phyloP scores from a whole-genome alignment of 2,113 vertebrate species.

The Gorsachius goisagi region DNA sequence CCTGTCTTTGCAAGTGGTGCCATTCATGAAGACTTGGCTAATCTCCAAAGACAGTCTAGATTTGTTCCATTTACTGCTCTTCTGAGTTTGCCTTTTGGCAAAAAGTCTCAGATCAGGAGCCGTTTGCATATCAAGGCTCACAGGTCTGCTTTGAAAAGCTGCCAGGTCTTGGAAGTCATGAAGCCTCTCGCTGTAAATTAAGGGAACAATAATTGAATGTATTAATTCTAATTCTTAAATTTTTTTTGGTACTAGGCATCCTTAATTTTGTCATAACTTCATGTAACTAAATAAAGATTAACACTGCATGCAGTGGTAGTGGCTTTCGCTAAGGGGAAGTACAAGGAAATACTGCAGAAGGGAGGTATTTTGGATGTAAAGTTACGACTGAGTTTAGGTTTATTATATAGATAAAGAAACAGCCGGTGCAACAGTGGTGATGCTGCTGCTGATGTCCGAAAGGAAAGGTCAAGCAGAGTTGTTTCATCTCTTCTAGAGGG shows the following conservation, averaged over 20 bases:
- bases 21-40: conserved; percentile 44
- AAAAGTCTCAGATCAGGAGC: conserved; percentile 48
- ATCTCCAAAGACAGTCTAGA: conserved; percentile 59
- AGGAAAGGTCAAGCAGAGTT: background rate
- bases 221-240: background rate
- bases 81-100: conserved; percentile 57
- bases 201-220: background rate
- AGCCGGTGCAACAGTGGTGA: background rate
- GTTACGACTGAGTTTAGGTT: background rate
- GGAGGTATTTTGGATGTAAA: background rate
- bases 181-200: conserved; percentile 16
- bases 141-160: conserved; percentile 46
- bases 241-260: background rate
- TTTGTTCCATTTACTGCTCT: conserved; percentile 50
- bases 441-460: background rate
- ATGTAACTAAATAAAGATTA: background rate
- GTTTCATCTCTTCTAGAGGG: background rate
- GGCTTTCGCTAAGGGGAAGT: background rate
- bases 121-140: conserved; percentile 27
- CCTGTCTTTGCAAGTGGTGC: background rate
- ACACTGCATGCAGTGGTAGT: background rate
- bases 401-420: background rate
- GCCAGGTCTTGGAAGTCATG: conserved; percentile 24
- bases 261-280: conserved; percentile 13
- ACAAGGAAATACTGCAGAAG: background rate